phyloP scores from a whole-genome alignment of 2,888 invertebrate species.

The Ommatoiulus sabulosus region DNA sequence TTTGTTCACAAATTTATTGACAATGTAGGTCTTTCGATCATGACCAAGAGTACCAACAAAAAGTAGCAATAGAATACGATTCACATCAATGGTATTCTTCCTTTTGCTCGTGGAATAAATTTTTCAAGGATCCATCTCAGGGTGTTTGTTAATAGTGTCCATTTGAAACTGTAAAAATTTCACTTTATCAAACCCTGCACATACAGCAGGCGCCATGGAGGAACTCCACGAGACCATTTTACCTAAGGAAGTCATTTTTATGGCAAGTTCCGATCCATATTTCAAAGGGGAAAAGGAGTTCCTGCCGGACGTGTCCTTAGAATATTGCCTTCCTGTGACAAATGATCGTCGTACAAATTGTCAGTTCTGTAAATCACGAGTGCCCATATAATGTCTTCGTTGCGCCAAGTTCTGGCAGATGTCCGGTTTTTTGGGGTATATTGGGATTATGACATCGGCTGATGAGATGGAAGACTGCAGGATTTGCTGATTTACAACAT shows the following conservation, averaged over 20 bases:
- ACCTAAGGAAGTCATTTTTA: conserved; percentile 3
- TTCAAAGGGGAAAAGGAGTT: conserved; percentile 6
- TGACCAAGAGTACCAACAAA: neutral
- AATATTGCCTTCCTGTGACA: conserved; percentile 44
- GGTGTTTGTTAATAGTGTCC: neutral
- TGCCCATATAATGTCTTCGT: neutral
- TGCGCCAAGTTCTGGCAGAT: neutral
- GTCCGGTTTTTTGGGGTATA: neutral
- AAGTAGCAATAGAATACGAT: neutral
- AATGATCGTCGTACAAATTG: conserved; percentile 10
- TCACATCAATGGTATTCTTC: neutral
- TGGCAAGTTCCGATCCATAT: conserved; percentile 41
- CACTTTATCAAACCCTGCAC: neutral
- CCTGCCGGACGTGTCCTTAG: neutral
- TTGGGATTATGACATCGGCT: neutral
- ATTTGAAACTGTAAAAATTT: neutral
- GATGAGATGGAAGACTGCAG: neutral
- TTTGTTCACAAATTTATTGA: neutral
- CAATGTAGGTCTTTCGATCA: neutral
- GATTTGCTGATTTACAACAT: conserved; percentile 18
- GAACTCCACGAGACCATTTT: neutral
- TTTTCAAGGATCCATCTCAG: neutral
- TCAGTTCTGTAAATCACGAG: conserved; percentile 47
- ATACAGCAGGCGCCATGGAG: neutral
- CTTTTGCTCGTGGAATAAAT: neutral